A percentile compares a stretch with the other conserved stretches of the same genome.
These are phyloP conservation scores for Mesaphorura yosii DNA, from an alignment of 1,140 invertebrate genomes.

Conservation along the genomic window DNA sequence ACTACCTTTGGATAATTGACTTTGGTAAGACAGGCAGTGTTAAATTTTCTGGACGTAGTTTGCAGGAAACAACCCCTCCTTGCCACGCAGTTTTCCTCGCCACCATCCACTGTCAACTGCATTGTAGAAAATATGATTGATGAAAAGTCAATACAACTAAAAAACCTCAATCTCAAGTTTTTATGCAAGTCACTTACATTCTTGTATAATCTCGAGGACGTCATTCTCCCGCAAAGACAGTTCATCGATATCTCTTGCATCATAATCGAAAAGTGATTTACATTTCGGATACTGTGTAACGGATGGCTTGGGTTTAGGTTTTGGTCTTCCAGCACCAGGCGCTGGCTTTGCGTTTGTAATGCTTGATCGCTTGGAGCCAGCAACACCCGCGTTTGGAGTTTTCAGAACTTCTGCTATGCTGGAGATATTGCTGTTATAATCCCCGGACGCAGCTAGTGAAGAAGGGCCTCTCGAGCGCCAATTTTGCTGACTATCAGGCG, in stretches of 20 bases:
- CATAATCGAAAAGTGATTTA: conserved; percentile 53
- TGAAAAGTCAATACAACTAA: not conserved
- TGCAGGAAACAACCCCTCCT: conserved; percentile 53
- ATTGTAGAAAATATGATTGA: conserved; percentile 29
- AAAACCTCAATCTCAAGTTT: conserved; percentile 5
- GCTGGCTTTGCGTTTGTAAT: conserved; percentile 12
- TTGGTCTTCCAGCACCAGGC: conserved; percentile 17
- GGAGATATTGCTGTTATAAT: conserved; percentile 1
- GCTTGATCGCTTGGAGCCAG: conserved; percentile 33
- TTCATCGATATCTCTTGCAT: conserved; percentile 56
- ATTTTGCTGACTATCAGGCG: too few relatives aligned
- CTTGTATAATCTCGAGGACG: conserved; percentile 51
- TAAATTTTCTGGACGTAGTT: conserved; percentile 53
- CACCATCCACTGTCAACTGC: conserved; percentile 60
- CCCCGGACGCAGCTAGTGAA: not conserved
- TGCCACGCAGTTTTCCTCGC: conserved; percentile 46
- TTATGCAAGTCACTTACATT: conserved; percentile 40
- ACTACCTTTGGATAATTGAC: too few relatives aligned
- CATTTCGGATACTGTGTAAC: conserved; percentile 43
- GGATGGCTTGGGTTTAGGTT: conserved; percentile 34
- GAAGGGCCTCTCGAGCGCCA: not conserved
- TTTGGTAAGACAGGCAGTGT: too few relatives aligned
- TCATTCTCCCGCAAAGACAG: conserved; percentile 52
- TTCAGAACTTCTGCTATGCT: conserved; percentile 35
- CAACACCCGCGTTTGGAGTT: conserved; percentile 38